Percentiles rank a stretch among this genome's conserved stretches.
Evolutionary conservation across 2,797 vertebrate species (phyloP).

Genomic region (Sternarchorhynchus goeldii): DNA sequence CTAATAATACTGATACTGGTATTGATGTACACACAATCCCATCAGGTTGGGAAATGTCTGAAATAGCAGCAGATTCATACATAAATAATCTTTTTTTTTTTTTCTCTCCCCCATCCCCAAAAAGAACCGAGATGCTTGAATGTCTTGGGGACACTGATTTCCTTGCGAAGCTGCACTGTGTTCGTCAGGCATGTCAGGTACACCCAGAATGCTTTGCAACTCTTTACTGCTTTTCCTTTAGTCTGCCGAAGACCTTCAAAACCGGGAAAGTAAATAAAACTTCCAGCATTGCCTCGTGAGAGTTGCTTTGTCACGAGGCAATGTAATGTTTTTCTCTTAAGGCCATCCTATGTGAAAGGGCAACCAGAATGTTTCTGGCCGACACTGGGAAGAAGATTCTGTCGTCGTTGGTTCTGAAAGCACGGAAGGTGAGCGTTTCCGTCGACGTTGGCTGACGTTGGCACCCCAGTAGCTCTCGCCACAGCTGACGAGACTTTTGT

Average conservation of each 20-base stretch:
- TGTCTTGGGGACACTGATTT: constrained; percentile 93
- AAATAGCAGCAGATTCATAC: too few relatives aligned
- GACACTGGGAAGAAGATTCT: constrained; percentile 92
- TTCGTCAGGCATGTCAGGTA: constrained; percentile 96
- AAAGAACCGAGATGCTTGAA: constrained; percentile 91
- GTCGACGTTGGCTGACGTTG: neutral
- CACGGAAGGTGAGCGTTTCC: constrained; percentile 81
- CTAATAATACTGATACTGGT: too few relatives aligned
- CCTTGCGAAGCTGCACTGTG: constrained; percentile 94
- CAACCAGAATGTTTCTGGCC: constrained; percentile 87
- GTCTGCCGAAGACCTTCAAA: neutral
- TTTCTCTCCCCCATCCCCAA: neutral
- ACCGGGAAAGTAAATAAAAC: too few relatives aligned
- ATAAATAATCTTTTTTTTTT: too few relatives aligned
- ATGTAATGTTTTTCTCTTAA: constrained; percentile 60
- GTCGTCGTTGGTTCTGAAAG: constrained; percentile 89
- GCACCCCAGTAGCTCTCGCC: neutral
- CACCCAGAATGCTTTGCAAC: neutral
- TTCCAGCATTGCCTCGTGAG: neutral
- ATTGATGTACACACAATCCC: too few relatives aligned
- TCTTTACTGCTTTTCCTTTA: neutral
- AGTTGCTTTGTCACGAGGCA: neutral
- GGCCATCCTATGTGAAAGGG: constrained; percentile 86
- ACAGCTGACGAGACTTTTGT: neutral
- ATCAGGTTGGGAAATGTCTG: too few relatives aligned